Conservation (phyloP, 2,797 vertebrate species). For the Scolopax bukidnonensis region DNA sequence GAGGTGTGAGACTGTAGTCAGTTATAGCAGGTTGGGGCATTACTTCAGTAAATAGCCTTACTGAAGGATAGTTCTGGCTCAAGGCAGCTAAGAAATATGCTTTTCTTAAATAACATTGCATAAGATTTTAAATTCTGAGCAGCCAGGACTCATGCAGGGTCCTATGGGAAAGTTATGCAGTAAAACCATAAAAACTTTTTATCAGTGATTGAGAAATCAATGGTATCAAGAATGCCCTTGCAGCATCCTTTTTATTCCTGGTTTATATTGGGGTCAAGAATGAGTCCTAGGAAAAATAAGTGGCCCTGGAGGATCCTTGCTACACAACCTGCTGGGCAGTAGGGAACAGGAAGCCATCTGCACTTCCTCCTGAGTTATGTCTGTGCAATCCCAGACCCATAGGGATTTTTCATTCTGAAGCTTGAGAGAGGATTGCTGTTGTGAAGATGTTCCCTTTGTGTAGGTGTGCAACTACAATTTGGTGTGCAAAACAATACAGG, state of each 20-base stretch:
- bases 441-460: rapidly evolving
- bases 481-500: no score
- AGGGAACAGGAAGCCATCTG: neutral
- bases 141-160: neutral
- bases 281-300: neutral
- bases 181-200: neutral
- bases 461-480: rapidly evolving
- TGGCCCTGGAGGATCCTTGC: neutral
- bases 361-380: neutral
- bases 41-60: neutral
- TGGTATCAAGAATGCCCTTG: neutral
- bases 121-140: neutral
- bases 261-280: neutral
- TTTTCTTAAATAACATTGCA: neutral
- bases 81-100: neutral
- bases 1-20: neutral
- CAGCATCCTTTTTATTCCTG: neutral
- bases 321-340: neutral
- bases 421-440: neutral
- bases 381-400: neutral
- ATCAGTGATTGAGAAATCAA: neutral
- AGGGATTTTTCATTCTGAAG: neutral
- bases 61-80: neutral
- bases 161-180: neutral
- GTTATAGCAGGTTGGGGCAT: neutral